These are phyloP conservation scores for Burhinus oedicnemus DNA, from an alignment of 2,113 vertebrate species.

Conservation along the genomic window DNA sequence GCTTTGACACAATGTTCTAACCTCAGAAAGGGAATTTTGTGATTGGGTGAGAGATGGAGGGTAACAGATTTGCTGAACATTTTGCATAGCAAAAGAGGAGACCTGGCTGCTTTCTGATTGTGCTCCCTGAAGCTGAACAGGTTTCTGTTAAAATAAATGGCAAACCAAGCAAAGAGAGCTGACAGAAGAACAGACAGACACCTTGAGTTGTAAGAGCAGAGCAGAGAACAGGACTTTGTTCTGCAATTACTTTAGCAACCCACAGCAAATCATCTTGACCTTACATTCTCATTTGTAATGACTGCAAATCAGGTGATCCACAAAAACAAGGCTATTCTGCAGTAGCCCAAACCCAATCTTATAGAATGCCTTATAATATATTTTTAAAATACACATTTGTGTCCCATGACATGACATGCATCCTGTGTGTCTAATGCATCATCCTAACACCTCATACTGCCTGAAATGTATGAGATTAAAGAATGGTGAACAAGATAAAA, in stretches of 20 bases:
- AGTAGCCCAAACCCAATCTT: background rate
- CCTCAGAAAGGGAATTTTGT: background rate
- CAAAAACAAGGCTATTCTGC: background rate
- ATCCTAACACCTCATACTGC: background rate
- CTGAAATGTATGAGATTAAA: background rate
- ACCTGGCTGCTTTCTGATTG: background rate
- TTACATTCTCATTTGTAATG: background rate
- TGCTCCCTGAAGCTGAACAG: slow-evolving; percentile 26
- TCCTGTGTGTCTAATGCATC: background rate
- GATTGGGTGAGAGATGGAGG: background rate
- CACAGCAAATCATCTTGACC: background rate
- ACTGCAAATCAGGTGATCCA: background rate
- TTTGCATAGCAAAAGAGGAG: slow-evolving; percentile 20
- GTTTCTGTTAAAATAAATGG: background rate
- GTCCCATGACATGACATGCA: no score
- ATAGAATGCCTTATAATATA: background rate
- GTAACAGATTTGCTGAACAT: slow-evolving; percentile 30
- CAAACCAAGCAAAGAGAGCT: background rate
- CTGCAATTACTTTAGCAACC: background rate
- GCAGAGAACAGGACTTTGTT: background rate
- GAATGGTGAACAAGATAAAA: background rate
- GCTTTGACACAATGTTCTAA: background rate
- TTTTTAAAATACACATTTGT: background rate
- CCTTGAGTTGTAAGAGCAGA: background rate
- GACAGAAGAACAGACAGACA: background rate